Conservation (phyloP, 1,140 invertebrate species). For the Plutomurus gul region DNA sequence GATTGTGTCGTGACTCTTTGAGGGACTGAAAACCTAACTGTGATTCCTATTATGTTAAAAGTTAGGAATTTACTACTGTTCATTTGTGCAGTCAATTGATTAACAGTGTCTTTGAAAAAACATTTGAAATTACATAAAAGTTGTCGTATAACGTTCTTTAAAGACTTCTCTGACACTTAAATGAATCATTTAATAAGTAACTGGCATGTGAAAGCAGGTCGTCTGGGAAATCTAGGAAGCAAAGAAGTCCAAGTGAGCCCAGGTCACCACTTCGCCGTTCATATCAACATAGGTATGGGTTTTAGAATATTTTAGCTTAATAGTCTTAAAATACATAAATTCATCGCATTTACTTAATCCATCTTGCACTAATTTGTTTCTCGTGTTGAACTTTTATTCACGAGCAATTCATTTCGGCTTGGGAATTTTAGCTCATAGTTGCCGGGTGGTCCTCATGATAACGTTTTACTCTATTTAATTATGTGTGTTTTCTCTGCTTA, state of each 20-base stretch:
- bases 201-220: constrained; percentile 28
- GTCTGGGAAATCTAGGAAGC: constrained; percentile 31
- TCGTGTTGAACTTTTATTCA: neutral
- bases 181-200: constrained; percentile 23
- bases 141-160: neutral
- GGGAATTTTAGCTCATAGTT: neutral
- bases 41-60: neutral
- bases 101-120: constrained; percentile 2
- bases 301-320: neutral
- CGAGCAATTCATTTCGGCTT: neutral
- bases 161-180: neutral
- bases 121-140: neutral
- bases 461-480: constrained; percentile 24
- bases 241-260: constrained; percentile 17
- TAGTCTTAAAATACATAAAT: neutral
- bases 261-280: constrained; percentile 11
- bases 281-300: constrained; percentile 9
- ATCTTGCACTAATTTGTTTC: neutral
- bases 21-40: neutral
- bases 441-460: neutral
- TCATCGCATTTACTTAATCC: too few species aligned
- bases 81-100: neutral
- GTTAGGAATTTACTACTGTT: too few species aligned
- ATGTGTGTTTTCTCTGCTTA: constrained; percentile 6
- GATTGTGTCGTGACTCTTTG: constrained; percentile 16